Evolutionary conservation across 2,888 invertebrate species (phyloP).

Genomic region (Galerucella pusilla): DNA sequence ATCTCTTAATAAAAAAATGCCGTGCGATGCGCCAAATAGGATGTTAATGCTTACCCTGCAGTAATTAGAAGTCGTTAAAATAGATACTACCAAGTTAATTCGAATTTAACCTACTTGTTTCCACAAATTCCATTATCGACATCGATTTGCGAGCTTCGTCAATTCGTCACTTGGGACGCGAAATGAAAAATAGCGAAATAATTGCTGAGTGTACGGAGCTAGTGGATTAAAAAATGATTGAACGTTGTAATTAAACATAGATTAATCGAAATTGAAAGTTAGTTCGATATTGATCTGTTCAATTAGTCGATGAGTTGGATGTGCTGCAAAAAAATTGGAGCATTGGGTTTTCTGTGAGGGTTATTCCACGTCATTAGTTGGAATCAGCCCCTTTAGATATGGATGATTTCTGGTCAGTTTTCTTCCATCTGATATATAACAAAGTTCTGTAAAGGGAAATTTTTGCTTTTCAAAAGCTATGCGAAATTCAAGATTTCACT

Average conservation of each 20-base stretch:
- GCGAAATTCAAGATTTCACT: too few relatives aligned
- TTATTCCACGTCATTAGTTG: too few relatives aligned
- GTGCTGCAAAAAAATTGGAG: too few relatives aligned
- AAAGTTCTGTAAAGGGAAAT: too few relatives aligned
- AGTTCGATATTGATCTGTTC: constrained; percentile 19
- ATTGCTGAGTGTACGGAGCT: constrained; percentile 36
- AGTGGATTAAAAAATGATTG: constrained; percentile 37
- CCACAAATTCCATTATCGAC: constrained; percentile 37
- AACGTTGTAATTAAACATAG: constrained; percentile 28
- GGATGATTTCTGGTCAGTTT: too few relatives aligned
- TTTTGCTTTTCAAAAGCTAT: too few relatives aligned
- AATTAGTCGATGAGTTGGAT: neutral
- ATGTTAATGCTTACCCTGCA: neutral
- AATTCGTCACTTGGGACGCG: constrained; percentile 28
- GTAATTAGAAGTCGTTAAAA: neutral
- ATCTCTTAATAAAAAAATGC: too few relatives aligned
- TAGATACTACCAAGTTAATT: constrained; percentile 4
- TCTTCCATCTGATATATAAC: too few relatives aligned
- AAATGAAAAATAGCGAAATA: constrained; percentile 40
- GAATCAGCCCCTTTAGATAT: too few relatives aligned
- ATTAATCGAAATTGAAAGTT: constrained; percentile 22
- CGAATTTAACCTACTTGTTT: constrained; percentile 37
- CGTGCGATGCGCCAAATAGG: neutral
- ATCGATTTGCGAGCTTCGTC: constrained; percentile 34
- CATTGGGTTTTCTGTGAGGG: too few relatives aligned